phyloP scores from a whole-genome alignment of 2,888 invertebrate genomes.

The Gnatocerus cornutus region DNA sequence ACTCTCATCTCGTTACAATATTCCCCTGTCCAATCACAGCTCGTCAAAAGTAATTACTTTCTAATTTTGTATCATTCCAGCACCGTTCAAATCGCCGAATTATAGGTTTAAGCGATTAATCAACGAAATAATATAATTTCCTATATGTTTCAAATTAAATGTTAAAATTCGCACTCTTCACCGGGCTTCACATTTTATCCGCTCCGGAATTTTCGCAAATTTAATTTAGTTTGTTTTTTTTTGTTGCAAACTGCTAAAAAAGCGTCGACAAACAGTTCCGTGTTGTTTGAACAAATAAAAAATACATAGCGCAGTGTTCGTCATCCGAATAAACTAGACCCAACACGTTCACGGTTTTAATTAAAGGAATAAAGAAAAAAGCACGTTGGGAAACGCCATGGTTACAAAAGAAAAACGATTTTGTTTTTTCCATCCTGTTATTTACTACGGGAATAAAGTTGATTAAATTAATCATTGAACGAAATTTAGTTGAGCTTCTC shows the following conservation, averaged over 20 bases:
- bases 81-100: conserved; percentile 26
- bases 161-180: conserved; percentile 25
- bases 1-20: background rate
- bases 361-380: conserved; percentile 11
- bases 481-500: background rate
- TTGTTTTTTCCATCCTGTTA: background rate
- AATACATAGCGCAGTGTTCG: conserved; percentile 5
- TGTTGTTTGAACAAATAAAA: background rate
- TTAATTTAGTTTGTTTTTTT: background rate
- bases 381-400: background rate
- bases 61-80: conserved; percentile 23
- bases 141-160: conserved; percentile 26
- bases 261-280: background rate
- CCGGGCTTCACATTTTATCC: background rate
- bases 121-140: conserved; percentile 41
- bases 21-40: background rate
- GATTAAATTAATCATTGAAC: background rate
- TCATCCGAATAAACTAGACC: conserved; percentile 16
- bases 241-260: background rate
- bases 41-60: conserved; percentile 6
- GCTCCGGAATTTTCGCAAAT: background rate
- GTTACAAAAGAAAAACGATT: background rate
- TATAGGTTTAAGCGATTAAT: conserved; percentile 31
- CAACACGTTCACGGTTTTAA: conserved; percentile 14
- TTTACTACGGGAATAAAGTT: background rate